Base-by-base conservation (phyloP, 1,140 invertebrate genomes). In the Leptopilina clavipes region DNA sequence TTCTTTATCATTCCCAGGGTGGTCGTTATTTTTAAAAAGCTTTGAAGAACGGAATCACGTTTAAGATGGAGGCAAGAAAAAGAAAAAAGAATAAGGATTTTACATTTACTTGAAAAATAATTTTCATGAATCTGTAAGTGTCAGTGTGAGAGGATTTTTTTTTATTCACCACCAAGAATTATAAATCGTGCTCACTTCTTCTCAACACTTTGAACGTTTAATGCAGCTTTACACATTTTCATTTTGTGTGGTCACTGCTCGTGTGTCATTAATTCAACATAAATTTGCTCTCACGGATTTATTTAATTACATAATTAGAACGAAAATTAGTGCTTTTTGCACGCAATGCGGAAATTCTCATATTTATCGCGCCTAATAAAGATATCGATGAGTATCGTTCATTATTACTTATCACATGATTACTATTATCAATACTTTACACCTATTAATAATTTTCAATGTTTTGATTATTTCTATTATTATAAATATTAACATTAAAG, bases 221-320 rank as follows among this genome's bases (percentile, higher is more conserved):
- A 25, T 59, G 10, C 8, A 19, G 54, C 25, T n/a, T 56, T 56
- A 18, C 8, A 56, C 18, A n/a, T 11, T 19, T 56, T 19, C 19
- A 12, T n/a, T n/a, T n/a, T n/a, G n/a, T n/a, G n/a, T n/a, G n/a
- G n/a, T n/a, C n/a, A n/a, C n/a, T n/a, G n/a, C n/a, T n/a, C n/a
- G n/a, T n/a, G n/a, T 25, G 19, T 14, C n/a, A 11, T 59, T 9
- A 6, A 31, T 9, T 19, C 22, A 59, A 31, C 6, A 31, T 31
- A 59, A 59, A 25, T 59, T 25, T 25, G 12, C 19, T 19, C n/a
- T 59, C 12, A 10, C 12, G 10, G 22, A 25, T 59, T 59, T 59
- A 59, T 59, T 59, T 59, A 59, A 59, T 59, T 59, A 31, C 56
- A 22, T 25, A 59, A 59, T 59, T n/a, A 25, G 19, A 59, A 14